Conservation (phyloP, 2,113 vertebrate genomes). For the Nothoprocta pentlandii region DNA sequence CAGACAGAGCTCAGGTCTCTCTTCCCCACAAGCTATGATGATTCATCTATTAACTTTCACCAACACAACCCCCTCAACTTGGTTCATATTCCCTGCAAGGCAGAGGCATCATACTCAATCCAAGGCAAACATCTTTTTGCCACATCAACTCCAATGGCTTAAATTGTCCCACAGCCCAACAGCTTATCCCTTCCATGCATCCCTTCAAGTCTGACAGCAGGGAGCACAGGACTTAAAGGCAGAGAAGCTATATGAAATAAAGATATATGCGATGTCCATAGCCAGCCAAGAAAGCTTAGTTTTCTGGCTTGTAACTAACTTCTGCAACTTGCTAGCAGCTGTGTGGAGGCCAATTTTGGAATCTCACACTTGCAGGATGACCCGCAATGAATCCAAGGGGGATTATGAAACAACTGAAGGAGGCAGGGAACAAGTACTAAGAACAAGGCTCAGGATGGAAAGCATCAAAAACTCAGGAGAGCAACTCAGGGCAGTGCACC, state of each 20-base stretch:
- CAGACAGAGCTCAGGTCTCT: rapidly evolving
- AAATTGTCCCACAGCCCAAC: background rate
- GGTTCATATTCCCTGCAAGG: rapidly evolving
- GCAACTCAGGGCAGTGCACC: background rate
- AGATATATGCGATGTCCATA: background rate
- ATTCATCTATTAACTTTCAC: background rate
- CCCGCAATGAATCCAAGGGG: rapidly evolving
- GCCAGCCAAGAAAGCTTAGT: rapidly evolving
- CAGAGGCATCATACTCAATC: background rate
- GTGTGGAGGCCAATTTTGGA: background rate
- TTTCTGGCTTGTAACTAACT: background rate
- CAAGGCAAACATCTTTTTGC: rapidly evolving
- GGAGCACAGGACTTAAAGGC: background rate
- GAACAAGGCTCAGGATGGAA: background rate
- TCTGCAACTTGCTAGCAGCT: background rate
- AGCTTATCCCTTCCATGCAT: rapidly evolving
- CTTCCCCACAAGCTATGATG: rapidly evolving
- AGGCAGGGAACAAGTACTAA: background rate
- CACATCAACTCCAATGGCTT: background rate
- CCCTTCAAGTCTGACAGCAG: rapidly evolving
- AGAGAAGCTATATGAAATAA: background rate
- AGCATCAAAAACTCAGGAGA: background rate
- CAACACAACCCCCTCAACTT: background rate
- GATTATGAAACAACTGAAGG: background rate
- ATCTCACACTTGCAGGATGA: background rate